A percentile compares a stretch with the other conserved stretches of the same genome.
Conservation (phyloP, 1,140 invertebrate genomes). For the Brachionus sp. region DNA sequence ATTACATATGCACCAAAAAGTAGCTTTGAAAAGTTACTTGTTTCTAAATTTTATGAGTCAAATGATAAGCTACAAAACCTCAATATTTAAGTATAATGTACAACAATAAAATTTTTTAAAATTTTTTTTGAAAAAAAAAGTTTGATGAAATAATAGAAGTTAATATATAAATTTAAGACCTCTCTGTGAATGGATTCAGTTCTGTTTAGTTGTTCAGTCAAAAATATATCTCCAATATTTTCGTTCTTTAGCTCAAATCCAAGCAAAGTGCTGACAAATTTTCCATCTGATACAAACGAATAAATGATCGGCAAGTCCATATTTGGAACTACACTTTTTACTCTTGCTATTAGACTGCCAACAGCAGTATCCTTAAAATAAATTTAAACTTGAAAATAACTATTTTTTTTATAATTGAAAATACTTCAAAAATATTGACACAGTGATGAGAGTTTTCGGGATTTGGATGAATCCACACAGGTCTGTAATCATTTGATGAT, state of each 20-base stretch:
- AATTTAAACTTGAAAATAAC: neutral
- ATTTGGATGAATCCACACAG: constrained; percentile 25
- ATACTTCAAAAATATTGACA: constrained; percentile 5
- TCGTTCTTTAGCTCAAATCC: neutral
- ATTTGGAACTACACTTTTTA: neutral
- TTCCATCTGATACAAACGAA: constrained; percentile 11
- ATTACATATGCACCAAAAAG: no score
- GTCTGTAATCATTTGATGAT: neutral
- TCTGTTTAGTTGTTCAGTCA: neutral
- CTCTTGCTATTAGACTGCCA: neutral
- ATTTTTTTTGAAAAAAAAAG: no score
- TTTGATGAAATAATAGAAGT: neutral
- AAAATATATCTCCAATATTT: neutral
- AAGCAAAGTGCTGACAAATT: neutral
- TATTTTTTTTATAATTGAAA: neutral
- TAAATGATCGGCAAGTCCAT: neutral
- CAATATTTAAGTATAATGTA: no score
- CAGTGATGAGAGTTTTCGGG: neutral
- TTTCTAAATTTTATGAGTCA: no score
- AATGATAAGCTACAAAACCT: no score
- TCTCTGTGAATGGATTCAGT: constrained; percentile 31
- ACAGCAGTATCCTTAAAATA: neutral
- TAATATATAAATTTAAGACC: neutral
- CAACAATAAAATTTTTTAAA: no score
- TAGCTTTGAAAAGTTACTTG: no score